Evolutionary conservation across 2,113 vertebrate genomes (phyloP), one percentile per base, ranked within the genome.

Genomic region (Pachyramphus minor): DNA sequence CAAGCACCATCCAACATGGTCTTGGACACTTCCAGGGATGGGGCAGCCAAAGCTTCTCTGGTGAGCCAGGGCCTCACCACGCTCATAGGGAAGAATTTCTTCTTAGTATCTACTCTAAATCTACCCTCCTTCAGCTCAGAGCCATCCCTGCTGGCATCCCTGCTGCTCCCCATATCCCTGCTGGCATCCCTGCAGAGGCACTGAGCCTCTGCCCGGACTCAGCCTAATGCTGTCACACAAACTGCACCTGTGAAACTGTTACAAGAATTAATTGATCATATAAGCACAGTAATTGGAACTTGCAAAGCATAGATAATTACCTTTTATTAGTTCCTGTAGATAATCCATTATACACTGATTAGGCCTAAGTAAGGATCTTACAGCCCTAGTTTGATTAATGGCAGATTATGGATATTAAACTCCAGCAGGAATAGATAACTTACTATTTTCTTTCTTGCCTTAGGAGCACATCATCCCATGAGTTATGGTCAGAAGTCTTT

Each of bases 241-340:
- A 90, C 10, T 31, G 63, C 92, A 96, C 96, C 95, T 97, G 94
- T 14, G 84, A 94, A 95, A 80, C 94, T 28, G 86, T 62, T 95
- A 94, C 66, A 67, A 94, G 95, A 95, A 95, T 84, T 95, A 97
- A 97, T 93, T 96, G 96, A 97, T 97, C 97, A 94, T 59, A 69
- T 72, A 96, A 94, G 88, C 83, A 87, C 96, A 96, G 93, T 96
- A 94, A 94, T 94, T 97, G 96, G 96, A 90, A 96, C 90, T 94
- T 93, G 90, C 95, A 95, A 96, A 96, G 95, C 96, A 95, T 47
- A 95, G 97, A 97, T 97, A 96, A 97, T 97, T 96, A 91, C 92
- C 96, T 95, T 96, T 97, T 97, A 96, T 97, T 96, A 96, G 96
- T 96, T 97, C 93, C 93, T 95, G 95, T 67, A 96, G 95, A 97